phyloP scores from a whole-genome alignment of 2,888 invertebrate genomes.

The Torymus texanus region DNA sequence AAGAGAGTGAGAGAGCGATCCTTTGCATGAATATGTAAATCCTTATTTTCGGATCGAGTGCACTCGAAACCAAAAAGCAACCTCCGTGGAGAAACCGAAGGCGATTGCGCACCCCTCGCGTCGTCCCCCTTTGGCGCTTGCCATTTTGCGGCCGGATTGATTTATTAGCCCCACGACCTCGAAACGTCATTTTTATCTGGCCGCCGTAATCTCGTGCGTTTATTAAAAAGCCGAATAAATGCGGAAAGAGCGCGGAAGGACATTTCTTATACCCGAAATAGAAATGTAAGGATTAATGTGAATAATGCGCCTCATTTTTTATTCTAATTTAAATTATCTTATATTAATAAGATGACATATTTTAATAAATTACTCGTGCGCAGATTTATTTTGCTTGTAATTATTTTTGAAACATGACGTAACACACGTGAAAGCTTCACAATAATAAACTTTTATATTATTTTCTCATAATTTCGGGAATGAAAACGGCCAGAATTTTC shows the following conservation, averaged over 20 bases:
- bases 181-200: conserved; percentile 19
- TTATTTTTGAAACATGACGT: too few species aligned
- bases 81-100: conserved; percentile 58
- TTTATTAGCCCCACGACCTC: conserved; percentile 68
- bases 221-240: conserved; percentile 12
- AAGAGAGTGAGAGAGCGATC: conserved; percentile 59
- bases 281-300: not conserved
- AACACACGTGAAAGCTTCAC: too few species aligned
- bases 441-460: too few species aligned
- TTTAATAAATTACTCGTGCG: too few species aligned
- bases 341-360: too few species aligned
- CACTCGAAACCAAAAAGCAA: conserved; percentile 74
- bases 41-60: conserved; percentile 75
- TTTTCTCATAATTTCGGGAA: too few species aligned
- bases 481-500: too few species aligned
- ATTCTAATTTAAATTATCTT: too few species aligned
- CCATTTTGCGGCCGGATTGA: conserved; percentile 69
- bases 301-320: too few species aligned
- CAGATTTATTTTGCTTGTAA: too few species aligned
- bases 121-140: conserved; percentile 53
- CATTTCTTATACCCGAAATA: not conserved
- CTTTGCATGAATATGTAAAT: conserved; percentile 75
- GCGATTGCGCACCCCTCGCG: not conserved
- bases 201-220: conserved; percentile 20
- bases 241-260: not conserved